Percentiles rank a stretch among this genome's conserved stretches.
Evolutionary conservation across 64 coral and sea anemone genomes (phyloP).

Genomic region (Porites lutea): DNA sequence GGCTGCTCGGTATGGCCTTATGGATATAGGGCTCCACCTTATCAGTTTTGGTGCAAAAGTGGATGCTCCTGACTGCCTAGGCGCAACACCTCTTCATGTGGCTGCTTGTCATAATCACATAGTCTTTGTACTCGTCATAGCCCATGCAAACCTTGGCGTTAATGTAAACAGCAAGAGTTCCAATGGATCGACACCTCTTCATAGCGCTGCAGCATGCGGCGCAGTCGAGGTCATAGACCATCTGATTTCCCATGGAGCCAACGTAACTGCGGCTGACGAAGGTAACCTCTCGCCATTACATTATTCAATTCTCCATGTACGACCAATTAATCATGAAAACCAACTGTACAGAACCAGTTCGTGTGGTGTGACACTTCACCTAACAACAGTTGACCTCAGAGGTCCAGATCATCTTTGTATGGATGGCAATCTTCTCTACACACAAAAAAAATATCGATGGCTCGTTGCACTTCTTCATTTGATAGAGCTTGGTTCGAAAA

Average conservation of each 20-base stretch:
- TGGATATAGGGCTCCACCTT: too few relatives aligned
- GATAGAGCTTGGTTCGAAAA: neutral
- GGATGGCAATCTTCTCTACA: neutral
- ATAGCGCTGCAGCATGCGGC: too few relatives aligned
- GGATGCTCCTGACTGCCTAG: neutral
- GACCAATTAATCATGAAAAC: too few relatives aligned
- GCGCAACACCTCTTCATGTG: too few relatives aligned
- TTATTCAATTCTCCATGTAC: too few relatives aligned
- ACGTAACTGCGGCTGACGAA: neutral
- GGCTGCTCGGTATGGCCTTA: too few relatives aligned
- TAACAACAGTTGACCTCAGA: too few relatives aligned
- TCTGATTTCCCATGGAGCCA: neutral
- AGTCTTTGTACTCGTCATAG: neutral
- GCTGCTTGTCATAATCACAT: neutral
- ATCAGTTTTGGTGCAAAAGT: neutral
- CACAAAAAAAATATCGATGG: neutral
- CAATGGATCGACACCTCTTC: neutral
- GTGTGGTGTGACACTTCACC: too few relatives aligned
- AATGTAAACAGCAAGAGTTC: constrained; percentile 13
- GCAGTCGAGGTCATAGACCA: neutral
- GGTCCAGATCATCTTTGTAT: too few relatives aligned
- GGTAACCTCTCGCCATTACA: too few relatives aligned
- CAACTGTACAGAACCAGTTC: too few relatives aligned
- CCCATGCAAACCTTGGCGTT: too few relatives aligned
- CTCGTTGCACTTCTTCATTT: neutral